Evolutionary conservation across 2,797 vertebrate genomes (phyloP), one percentile per base, ranked within the genome.

Genomic region (Bufotes viridis): DNA sequence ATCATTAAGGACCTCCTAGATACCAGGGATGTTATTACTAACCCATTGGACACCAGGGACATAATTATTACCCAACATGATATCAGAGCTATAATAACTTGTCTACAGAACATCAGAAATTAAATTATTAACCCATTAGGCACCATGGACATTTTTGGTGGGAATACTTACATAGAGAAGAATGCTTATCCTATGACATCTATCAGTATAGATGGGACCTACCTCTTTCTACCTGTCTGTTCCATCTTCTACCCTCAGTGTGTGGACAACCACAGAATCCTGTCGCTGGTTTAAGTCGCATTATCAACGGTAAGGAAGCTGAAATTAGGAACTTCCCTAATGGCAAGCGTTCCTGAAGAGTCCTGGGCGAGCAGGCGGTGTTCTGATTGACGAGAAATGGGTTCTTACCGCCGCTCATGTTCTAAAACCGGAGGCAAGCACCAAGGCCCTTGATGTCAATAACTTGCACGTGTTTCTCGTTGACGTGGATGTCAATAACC

Each of bases 321-420:
- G 0, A 14, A 5, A 15, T 0, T 0, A 95, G 95, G 90, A 96
- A 88, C 76, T 96, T 96, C 89, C 95, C 95, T 12, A n/a, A n/a
- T 96, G 95, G 95, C 95, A 96, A 78, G 95, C 92, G 0, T 65
- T 83, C 0, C 5, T 90, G 63, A 90, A 90, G 82, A 0, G 90
- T 0, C 4, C 12, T 1, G 93, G 93, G 2, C 92, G 93, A 1
- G 93, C 92, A 0, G 95, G 95, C 0, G 95, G 94, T 0, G 94
- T 94, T 0, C 92, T 96, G 53, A 91, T 96, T 83, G 91, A 94
- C 0, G 93, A 96, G 29, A 94, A 92, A 84, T 96, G 95, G 95
- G 92, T 96, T 90, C 91, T 96, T 81, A 96, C 95, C 0, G 95
- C 95, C 0, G 95, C 95, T 8, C 95, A 96, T 79, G 93, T 92